Evolutionary conservation across 2,113 vertebrate species (phyloP).

Genomic region (Pterocles burchelli): DNA sequence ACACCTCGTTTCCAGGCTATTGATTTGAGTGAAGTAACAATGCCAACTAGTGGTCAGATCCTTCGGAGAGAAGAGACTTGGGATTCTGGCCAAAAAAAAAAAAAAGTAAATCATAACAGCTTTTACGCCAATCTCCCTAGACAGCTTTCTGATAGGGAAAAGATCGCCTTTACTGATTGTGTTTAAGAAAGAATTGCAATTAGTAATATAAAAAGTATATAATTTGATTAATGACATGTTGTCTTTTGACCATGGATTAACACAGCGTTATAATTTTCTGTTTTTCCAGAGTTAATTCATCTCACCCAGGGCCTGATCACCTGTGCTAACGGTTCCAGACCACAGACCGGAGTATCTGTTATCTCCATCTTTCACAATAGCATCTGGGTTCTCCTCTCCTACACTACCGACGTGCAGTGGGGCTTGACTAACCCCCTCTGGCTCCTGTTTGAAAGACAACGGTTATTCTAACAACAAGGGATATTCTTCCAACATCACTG

Average conservation of each 20-base stretch:
- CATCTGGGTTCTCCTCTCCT: background rate
- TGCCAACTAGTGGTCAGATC: constrained; percentile 54
- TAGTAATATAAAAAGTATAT: background rate
- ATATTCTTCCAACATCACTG: background rate
- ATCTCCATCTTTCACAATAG: background rate
- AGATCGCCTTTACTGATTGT: background rate
- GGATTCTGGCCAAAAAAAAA: background rate
- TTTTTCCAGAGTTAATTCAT: background rate
- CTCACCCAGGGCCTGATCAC: background rate
- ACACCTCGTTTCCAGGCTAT: background rate
- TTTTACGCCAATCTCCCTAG: background rate
- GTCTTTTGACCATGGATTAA: background rate
- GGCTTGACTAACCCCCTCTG: background rate
- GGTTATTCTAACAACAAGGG: background rate
- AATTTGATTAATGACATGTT: background rate
- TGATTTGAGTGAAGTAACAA: constrained; percentile 12
- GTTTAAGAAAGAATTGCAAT: background rate
- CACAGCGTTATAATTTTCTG: background rate
- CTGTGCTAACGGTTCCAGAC: background rate
- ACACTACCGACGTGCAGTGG: background rate
- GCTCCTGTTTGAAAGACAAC: background rate
- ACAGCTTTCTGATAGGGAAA: background rate
- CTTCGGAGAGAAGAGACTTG: background rate
- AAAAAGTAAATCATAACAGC: background rate
- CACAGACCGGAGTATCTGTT: background rate